Conservation (phyloP, 2,797 vertebrate genomes). For the Caiman crocodilus region DNA sequence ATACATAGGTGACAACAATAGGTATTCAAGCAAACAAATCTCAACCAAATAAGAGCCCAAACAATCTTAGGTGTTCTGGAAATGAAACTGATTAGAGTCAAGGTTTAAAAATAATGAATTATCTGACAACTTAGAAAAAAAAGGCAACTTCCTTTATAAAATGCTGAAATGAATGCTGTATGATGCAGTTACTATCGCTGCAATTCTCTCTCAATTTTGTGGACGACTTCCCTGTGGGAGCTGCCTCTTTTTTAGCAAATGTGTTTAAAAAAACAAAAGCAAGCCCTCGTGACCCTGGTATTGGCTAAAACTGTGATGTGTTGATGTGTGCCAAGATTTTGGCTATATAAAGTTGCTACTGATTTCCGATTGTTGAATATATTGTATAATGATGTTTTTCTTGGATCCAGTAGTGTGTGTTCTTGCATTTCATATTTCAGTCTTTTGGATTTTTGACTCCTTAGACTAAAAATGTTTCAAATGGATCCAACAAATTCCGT, state of each 20-base stretch:
- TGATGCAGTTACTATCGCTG: background rate
- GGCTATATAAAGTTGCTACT: background rate
- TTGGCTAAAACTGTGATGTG: background rate
- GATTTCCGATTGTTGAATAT: background rate
- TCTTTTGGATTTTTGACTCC: background rate
- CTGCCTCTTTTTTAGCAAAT: background rate
- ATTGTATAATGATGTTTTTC: background rate
- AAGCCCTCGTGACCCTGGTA: background rate
- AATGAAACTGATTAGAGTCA: background rate
- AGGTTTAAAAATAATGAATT: background rate
- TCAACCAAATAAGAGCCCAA: background rate
- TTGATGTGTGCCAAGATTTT: background rate
- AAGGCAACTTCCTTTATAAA: slow-evolving; percentile 8
- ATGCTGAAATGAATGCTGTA: background rate
- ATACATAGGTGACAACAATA: background rate
- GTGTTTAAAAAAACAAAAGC: too few species aligned
- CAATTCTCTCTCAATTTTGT: background rate
- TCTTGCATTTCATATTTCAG: background rate
- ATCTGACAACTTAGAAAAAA: background rate
- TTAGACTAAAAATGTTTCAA: background rate
- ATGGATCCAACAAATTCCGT: background rate
- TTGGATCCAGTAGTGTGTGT: background rate
- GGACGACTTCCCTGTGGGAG: background rate
- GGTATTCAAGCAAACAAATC: background rate
- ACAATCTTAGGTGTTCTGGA: background rate